These are phyloP conservation scores for Caenorhabditis inopinata DNA, from an alignment of 1,140 invertebrate species.

Conservation along the genomic window DNA sequence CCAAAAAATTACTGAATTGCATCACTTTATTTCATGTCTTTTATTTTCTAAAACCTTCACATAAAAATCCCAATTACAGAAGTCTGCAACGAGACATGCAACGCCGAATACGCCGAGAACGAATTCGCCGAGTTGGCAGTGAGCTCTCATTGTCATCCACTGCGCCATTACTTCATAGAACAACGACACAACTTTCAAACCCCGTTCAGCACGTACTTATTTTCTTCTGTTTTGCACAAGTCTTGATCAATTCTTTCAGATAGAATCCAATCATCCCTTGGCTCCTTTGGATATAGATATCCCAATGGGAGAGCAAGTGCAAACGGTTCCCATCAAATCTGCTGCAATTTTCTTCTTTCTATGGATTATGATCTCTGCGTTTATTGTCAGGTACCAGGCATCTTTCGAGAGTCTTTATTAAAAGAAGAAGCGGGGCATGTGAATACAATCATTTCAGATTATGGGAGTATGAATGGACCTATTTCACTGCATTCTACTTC, in stretches of 20 bases:
- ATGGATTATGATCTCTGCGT: conserved; percentile 32
- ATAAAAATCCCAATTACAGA: conserved; percentile 1
- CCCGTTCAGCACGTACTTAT: not conserved
- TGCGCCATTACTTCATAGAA: conserved; percentile 24
- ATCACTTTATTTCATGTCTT: too few relatives aligned
- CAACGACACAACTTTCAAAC: not conserved
- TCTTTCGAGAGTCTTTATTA: too few relatives aligned
- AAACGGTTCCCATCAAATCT: conserved; percentile 45
- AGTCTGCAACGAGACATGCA: conserved; percentile 35
- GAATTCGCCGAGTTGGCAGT: conserved; percentile 41
- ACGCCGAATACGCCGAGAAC: conserved; percentile 17
- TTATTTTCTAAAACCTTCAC: not conserved
- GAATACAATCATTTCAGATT: not conserved
- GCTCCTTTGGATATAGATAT: conserved; percentile 9
- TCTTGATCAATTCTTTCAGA: conserved; percentile 19
- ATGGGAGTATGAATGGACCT: conserved; percentile 77
- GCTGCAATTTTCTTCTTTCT: conserved; percentile 41
- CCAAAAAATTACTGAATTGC: too few relatives aligned
- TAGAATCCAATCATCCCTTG: conserved; percentile 44
- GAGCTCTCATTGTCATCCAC: conserved; percentile 39
- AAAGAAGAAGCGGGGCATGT: too few relatives aligned
- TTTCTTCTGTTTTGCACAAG: not conserved
- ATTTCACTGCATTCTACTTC: conserved; percentile 85
- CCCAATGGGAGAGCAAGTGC: conserved; percentile 38
- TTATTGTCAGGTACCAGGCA: not conserved